phyloP scores from a whole-genome alignment of 2,888 invertebrate species.

The Epistrophella euchroma region DNA sequence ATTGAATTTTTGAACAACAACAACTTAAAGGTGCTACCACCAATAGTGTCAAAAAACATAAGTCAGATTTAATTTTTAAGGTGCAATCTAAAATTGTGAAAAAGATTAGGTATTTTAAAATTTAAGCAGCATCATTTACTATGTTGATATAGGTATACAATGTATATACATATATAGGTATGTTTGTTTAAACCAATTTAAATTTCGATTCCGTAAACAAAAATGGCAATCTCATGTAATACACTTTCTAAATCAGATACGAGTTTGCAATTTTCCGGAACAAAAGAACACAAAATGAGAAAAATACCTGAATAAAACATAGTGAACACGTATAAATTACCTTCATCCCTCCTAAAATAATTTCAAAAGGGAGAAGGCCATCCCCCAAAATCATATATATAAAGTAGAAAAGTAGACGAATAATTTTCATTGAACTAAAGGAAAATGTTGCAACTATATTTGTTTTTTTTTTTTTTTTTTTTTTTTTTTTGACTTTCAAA shows the following conservation, averaged over 20 bases:
- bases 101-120: not conserved
- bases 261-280: conserved; percentile 55
- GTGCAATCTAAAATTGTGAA: too few species aligned
- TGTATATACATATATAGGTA: conserved; percentile 11
- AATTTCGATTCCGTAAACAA: not conserved
- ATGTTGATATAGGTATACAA: too few species aligned
- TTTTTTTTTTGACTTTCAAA: conserved; percentile 26
- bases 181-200: not conserved
- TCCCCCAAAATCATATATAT: not conserved
- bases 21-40: too few species aligned
- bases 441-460: conserved; percentile 70
- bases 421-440: conserved; percentile 50
- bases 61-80: too few species aligned
- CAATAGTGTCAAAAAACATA: too few species aligned
- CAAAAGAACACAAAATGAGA: conserved; percentile 36
- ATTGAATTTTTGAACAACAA: too few species aligned
- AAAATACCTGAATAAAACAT: conserved; percentile 52
- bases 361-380: conserved; percentile 1
- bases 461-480: too few species aligned
- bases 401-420: conserved; percentile 24
- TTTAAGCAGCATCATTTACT: conserved; percentile 2
- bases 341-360: conserved; percentile 32
- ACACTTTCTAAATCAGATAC: conserved; percentile 69
- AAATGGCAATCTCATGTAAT: conserved; percentile 46
- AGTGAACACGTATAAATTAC: conserved; percentile 48